Conservation (phyloP, 92 coral and sea anemone genomes). For the Plumapathes pennacea region DNA sequence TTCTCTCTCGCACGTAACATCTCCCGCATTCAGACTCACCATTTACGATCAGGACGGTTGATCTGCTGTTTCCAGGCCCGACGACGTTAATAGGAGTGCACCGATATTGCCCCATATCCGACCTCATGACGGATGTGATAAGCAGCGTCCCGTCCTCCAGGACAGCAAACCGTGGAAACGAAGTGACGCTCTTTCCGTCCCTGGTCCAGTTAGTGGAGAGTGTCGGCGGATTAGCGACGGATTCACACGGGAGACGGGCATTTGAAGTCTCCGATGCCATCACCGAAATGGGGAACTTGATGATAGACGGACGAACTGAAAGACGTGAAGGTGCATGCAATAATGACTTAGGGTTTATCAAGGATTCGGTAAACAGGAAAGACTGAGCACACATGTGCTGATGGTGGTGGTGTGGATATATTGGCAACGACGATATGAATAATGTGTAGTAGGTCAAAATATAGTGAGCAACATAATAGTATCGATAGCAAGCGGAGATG, state of each 20-base stretch:
- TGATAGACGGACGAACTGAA: constrained; percentile 69
- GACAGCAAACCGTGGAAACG: constrained; percentile 51
- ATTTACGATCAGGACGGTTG: constrained; percentile 67
- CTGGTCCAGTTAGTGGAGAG: constrained; percentile 79
- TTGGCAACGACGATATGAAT: too few species aligned
- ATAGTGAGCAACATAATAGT: too few species aligned
- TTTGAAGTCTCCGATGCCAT: constrained; percentile 72
- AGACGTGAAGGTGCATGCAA: background rate
- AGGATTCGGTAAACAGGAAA: too few species aligned
- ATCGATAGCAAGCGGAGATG: too few species aligned
- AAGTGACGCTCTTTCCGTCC: constrained; percentile 38
- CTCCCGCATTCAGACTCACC: too few species aligned
- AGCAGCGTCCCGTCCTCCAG: constrained; percentile 80
- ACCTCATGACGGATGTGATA: constrained; percentile 67
- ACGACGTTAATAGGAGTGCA: constrained; percentile 87
- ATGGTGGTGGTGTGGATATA: too few species aligned
- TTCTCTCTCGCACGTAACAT: too few species aligned
- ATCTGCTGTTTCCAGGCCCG: constrained; percentile 64
- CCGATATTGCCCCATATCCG: constrained; percentile 76
- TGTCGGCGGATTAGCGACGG: constrained; percentile 83
- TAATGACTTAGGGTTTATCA: too few species aligned
- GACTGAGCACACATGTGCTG: too few species aligned
- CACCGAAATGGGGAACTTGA: constrained; percentile 38
- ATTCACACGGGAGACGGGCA: constrained; percentile 82
- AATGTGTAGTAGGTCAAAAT: too few species aligned